Conservation (phyloP, 2,797 vertebrate species). For the Catharus ustulatus region DNA sequence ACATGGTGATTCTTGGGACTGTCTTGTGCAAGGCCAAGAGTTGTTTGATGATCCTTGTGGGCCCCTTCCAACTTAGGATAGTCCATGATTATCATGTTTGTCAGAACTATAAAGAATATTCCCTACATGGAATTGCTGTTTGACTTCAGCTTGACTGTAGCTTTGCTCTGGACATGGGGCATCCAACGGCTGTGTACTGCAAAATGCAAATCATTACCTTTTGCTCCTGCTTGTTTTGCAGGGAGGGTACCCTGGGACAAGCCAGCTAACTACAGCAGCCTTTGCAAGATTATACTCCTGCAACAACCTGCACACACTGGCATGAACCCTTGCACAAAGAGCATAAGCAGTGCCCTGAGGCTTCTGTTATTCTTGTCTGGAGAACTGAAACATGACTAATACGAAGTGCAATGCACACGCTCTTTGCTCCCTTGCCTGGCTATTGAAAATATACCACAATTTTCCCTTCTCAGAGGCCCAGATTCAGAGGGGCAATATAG, state of each 20-base stretch:
- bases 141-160: not conserved
- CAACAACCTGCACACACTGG: not conserved
- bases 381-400: not conserved
- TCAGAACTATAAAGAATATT: not conserved
- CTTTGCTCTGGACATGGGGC: not conserved
- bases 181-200: not conserved
- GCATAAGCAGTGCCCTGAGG: not conserved
- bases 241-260: not conserved
- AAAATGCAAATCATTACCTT: not conserved
- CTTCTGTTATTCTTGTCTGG: constrained; percentile 5
- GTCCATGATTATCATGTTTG: not conserved
- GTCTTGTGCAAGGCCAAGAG: not conserved
- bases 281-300: not conserved
- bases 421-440: not conserved
- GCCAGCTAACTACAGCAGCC: not conserved
- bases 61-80: not conserved
- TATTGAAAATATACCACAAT: not conserved
- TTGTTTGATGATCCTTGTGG: not conserved
- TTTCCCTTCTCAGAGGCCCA: not conserved
- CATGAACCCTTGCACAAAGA: not conserved
- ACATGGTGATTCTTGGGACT: too few species aligned
- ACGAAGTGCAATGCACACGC: not conserved
- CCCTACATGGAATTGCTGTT: not conserved
- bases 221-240: not conserved
- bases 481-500: not conserved